These are phyloP conservation scores for Drosophila teissieri DNA, from an alignment of 1,140 invertebrate species.

Conservation along the genomic window DNA sequence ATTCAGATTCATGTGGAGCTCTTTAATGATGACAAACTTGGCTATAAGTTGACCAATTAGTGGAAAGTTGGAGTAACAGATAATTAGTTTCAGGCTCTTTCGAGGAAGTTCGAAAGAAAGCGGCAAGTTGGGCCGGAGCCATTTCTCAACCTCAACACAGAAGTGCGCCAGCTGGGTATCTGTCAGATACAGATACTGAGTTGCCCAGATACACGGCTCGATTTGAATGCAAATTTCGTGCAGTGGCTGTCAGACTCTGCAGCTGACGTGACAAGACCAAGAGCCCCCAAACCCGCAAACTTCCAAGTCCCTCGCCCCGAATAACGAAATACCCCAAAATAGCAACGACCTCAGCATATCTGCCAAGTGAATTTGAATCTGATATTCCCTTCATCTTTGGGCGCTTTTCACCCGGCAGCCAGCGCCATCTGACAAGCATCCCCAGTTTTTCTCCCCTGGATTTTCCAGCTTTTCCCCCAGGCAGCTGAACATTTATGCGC, in stretches of 20 bases:
- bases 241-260: constrained; percentile 51
- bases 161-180: constrained; percentile 37
- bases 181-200: constrained; percentile 59
- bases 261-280: constrained; percentile 50
- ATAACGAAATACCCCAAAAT: constrained; percentile 5
- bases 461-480: neutral
- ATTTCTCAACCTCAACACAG: constrained; percentile 17
- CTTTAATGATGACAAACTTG: constrained; percentile 19
- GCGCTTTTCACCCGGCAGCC: constrained; percentile 2
- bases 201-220: constrained; percentile 21
- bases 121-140: neutral
- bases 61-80: constrained; percentile 23
- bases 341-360: constrained; percentile 53
- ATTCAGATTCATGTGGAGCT: neutral
- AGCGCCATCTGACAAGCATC: constrained; percentile 20
- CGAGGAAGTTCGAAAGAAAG: neutral
- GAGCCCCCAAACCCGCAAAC: constrained; percentile 1
- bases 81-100: constrained; percentile 30
- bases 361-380: constrained; percentile 38
- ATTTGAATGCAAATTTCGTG: constrained; percentile 62
- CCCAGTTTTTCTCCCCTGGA: neutral
- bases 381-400: constrained; percentile 6
- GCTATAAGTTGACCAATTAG: constrained; percentile 25
- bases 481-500: constrained; percentile 54
- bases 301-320: no score